These are phyloP conservation scores for Lithophane leautieri DNA, from an alignment of 2,888 invertebrate species.

Conservation along the genomic window DNA sequence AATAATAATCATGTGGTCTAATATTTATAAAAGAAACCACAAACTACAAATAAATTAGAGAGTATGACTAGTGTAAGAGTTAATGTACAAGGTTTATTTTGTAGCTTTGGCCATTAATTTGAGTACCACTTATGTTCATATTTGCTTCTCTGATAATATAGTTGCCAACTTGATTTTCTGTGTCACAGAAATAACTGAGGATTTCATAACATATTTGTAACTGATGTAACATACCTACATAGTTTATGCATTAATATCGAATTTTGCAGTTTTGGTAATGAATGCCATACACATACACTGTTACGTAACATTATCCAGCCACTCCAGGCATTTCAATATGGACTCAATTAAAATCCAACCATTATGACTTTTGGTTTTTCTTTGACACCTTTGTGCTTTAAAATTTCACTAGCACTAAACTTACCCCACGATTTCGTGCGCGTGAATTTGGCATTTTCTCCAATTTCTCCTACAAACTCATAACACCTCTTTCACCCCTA, in stretches of 20 bases:
- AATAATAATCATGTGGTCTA: conserved; percentile 40
- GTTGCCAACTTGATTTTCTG: conserved; percentile 10
- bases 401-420: not conserved
- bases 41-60: conserved; percentile 39
- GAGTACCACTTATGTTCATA: not conserved
- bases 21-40: conserved; percentile 47
- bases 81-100: conserved; percentile 12
- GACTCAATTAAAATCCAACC: not conserved
- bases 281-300: not conserved
- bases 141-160: conserved; percentile 2
- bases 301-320: not conserved
- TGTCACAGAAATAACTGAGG: conserved; percentile 3
- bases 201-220: conserved; percentile 30
- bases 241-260: conserved; percentile 18
- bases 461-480: not conserved
- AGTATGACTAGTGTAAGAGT: conserved; percentile 40
- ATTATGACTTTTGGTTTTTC: not conserved
- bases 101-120: not conserved
- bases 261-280: conserved; percentile 25
- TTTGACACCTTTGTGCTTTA: not conserved
- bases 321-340: not conserved
- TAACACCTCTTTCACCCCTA: not conserved
- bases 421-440: too few species aligned
- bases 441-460: not conserved
- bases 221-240: conserved; percentile 16